Evolutionary conservation across 2,888 invertebrate genomes (phyloP), one percentile per base, ranked within the genome.

Genomic region (Leucophora obtusa): DNA sequence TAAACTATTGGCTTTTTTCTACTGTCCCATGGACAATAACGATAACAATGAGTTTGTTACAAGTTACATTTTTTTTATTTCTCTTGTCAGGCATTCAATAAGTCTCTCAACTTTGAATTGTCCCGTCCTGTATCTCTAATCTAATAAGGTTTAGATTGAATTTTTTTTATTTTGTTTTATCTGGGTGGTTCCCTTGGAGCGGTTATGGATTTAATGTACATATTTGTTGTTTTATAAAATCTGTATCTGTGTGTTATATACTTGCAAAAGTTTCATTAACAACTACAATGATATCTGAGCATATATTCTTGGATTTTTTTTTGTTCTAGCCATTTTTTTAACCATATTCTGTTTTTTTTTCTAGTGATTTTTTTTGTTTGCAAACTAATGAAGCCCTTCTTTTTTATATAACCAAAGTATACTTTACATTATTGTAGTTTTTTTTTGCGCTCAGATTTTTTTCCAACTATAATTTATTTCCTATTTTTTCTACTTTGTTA

Each of bases 371-470:
- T 21, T 21, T 21, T 21, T 21, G 2, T 71, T 56, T 70, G 53
- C 66, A 51, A 81, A 73, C 81, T 77, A 81, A 81, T 81, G 81
- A 81, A 81, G 81, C 73, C 70, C 70, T 80, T 80, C 63, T 59
- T 77, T 50, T 51, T 65, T 59, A 59, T 33, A 33, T 59, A 59
- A 17, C 69, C 58, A 75, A 69, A 56, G 75, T 78, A 75, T 72
- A 76, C 71, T 74, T 74, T 77, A 68, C 71, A 76, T 80, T 80
- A 63, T 72, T 79, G 56, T 62, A 51, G 69, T 73, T 59, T 70
- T 70, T 74, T 62, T 59, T 65, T 15, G 43, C 2, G 38, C 14
- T 38, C 38, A 38, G 10, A 38, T 38, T 38, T 38, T 38, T 38
- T 38, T 38, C 38, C 60, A 68, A 54, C 21, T 53, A 58, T n/a